phyloP scores from a whole-genome alignment of 2,888 invertebrate genomes.

The Campoplex capitator region DNA sequence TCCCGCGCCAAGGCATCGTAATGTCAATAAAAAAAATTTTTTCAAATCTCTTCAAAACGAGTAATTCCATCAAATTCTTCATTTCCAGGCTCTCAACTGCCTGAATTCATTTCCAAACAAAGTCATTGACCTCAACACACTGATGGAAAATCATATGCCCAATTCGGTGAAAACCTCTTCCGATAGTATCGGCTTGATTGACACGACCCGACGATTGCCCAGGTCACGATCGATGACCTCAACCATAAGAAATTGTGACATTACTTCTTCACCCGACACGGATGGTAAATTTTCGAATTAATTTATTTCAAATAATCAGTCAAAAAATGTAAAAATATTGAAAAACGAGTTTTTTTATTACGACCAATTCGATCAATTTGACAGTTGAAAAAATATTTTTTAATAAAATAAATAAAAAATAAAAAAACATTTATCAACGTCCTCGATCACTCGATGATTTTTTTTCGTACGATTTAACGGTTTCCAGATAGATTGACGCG shows the following conservation, averaged over 20 bases:
- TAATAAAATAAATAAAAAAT: neutral
- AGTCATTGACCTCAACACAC: conserved; percentile 76
- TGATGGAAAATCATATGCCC: conserved; percentile 77
- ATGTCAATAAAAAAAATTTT: neutral
- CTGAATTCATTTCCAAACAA: conserved; percentile 78
- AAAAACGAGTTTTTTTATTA: neutral
- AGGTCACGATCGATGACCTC: conserved; percentile 72
- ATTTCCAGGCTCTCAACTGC: conserved; percentile 75
- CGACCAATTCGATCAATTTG: no score
- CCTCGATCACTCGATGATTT: neutral
- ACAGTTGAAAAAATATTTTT: no score
- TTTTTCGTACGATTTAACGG: neutral
- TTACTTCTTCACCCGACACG: conserved; percentile 68
- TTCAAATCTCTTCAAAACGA: neutral
- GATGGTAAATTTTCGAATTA: conserved; percentile 68
- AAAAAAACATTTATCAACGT: neutral
- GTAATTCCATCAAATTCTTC: neutral
- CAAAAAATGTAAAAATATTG: neutral
- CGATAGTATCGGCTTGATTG: conserved; percentile 55
- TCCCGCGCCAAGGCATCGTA: neutral
- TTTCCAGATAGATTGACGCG: conserved; percentile 59
- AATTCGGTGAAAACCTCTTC: conserved; percentile 70
- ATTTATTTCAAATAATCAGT: neutral
- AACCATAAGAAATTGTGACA: conserved; percentile 70
- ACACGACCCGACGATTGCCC: conserved; percentile 65